Conservation (phyloP, 2,113 vertebrate species). For the Picathartes gymnocephalus region DNA sequence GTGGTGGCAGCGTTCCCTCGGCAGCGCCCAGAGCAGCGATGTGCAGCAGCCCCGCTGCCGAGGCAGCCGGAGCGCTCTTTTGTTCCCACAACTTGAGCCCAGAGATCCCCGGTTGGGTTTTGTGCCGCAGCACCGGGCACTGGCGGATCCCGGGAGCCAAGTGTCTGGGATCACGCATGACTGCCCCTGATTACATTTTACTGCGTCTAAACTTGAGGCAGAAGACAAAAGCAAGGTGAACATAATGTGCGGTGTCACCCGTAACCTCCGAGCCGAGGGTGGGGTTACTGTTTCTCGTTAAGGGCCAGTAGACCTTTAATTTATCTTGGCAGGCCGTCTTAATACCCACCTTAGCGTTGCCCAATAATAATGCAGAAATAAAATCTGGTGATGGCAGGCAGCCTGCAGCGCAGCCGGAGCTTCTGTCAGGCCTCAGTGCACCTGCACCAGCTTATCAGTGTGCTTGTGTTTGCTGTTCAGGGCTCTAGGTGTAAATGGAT, state of each 20-base stretch:
- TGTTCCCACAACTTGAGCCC: background rate
- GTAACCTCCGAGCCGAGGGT: conserved; percentile 5
- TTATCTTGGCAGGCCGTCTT: conserved; percentile 44
- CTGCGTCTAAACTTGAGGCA: background rate
- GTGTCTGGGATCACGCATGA: background rate
- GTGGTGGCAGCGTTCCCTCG: background rate
- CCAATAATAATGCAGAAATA: conserved; percentile 46
- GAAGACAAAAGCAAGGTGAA: conserved; percentile 55
- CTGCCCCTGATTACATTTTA: background rate
- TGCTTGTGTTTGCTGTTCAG: background rate
- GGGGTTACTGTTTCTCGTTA: conserved; percentile 43
- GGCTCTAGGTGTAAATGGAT: background rate
- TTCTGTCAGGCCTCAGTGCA: conserved; percentile 37
- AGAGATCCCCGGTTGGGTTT: background rate
- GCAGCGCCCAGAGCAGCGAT: background rate
- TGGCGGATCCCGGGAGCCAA: background rate
- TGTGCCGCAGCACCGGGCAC: background rate
- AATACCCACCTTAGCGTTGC: conserved; percentile 23
- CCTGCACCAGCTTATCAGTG: conserved; percentile 29
- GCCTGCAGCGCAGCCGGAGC: background rate
- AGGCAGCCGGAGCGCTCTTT: background rate
- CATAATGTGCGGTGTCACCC: conserved; percentile 1
- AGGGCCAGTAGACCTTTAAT: conserved; percentile 28
- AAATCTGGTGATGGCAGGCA: conserved; percentile 43
- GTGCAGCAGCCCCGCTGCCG: background rate